Percentiles rank a stretch among this genome's conserved stretches.
These are phyloP conservation scores for Beroe ovata DNA, from an alignment of 37 sponge, comb jelly and placozoan species.

Conservation along the genomic window DNA sequence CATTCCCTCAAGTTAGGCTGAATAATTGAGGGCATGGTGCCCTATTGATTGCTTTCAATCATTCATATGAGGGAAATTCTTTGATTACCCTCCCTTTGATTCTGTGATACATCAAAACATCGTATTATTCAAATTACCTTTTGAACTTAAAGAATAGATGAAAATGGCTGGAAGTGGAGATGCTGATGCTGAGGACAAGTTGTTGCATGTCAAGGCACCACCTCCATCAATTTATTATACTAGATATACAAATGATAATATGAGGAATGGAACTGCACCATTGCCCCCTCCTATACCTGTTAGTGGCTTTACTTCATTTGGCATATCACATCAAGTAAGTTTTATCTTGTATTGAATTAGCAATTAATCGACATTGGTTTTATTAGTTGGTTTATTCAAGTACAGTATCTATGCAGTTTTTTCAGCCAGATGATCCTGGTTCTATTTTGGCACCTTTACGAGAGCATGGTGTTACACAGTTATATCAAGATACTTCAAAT, in stretches of 20 bases:
- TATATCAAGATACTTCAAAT: conserved; percentile 42
- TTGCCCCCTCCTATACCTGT: conserved; percentile 17
- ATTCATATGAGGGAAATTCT: no score
- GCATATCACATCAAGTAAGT: conserved; percentile 31
- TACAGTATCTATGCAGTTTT: no score
- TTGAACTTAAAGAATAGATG: no score
- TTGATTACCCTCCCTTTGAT: no score
- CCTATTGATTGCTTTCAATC: no score
- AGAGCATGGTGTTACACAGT: conserved; percentile 45
- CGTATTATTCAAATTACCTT: no score
- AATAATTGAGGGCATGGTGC: no score
- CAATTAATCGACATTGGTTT: no score
- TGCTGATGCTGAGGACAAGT: conserved; percentile 26
- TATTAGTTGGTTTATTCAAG: no score
- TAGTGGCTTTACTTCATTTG: conserved; percentile 21
- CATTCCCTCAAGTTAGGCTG: no score
- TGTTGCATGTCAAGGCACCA: conserved; percentile 23
- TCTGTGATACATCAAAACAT: no score
- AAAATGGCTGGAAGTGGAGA: neutral
- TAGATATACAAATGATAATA: conserved; percentile 29
- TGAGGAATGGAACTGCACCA: conserved; percentile 31
- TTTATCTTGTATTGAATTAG: no score
- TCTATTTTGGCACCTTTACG: conserved; percentile 47
- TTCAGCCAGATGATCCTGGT: conserved; percentile 55
- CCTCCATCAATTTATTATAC: conserved; percentile 25